These are phyloP conservation scores for Muricea muricata DNA, from an alignment of 92 coral and sea anemone genomes.

Conservation along the genomic window DNA sequence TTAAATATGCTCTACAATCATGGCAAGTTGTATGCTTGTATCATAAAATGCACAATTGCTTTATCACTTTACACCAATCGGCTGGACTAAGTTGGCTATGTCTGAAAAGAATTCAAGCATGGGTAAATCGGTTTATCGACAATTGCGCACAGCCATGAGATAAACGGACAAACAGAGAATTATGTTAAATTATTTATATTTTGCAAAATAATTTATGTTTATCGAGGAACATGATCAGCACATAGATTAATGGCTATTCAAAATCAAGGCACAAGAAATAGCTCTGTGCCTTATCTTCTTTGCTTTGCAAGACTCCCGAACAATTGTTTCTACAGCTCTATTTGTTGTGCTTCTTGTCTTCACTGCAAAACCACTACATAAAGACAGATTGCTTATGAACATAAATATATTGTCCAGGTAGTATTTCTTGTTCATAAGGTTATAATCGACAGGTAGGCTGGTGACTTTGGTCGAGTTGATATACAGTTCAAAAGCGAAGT, in stretches of 20 bases:
- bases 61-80: too few relatives aligned
- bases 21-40: too few relatives aligned
- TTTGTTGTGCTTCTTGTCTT: slow-evolving; percentile 23
- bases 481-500: slow-evolving; percentile 9
- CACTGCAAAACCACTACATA: slow-evolving; percentile 46
- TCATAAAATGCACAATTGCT: too few relatives aligned
- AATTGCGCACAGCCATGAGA: neutral
- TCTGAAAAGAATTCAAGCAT: slow-evolving; percentile 4
- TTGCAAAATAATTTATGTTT: neutral
- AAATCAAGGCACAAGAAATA: slow-evolving; percentile 18
- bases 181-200: neutral
- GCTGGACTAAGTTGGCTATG: slow-evolving; percentile 11
- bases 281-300: slow-evolving; percentile 13
- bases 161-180: neutral
- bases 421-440: neutral
- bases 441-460: neutral
- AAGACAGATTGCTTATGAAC: neutral
- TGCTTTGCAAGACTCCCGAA: slow-evolving; percentile 3
- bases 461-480: slow-evolving; percentile 1
- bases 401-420: slow-evolving; percentile 22
- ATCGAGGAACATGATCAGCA: neutral
- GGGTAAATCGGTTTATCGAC: neutral
- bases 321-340: slow-evolving; percentile 22
- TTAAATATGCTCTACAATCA: too few relatives aligned
- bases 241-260: slow-evolving; percentile 1